Base-by-base conservation (phyloP, 2,888 invertebrate genomes). In the Tetranychus truncatus region DNA sequence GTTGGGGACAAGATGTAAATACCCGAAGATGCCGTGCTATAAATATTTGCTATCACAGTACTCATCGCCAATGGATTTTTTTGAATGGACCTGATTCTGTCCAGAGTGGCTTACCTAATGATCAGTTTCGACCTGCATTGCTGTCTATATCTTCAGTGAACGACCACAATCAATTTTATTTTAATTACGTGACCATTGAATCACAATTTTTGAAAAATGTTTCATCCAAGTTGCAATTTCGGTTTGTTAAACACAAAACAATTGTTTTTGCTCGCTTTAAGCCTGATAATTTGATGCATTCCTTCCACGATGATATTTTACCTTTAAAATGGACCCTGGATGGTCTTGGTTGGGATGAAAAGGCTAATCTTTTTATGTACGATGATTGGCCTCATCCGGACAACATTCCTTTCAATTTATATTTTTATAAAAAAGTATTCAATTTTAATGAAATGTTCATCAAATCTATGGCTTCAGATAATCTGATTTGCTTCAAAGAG, bases 211-310 rank as follows among this genome's bases (percentile, higher is more conserved):
- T 46, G 4, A 6, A 74, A 11, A 66, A 72, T n/a, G 66, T 73
- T 20, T 46, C 74, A 34, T 66, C 71, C 4, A 44, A 67, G 9
- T 72, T 69, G 34, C 66, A 77, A n/a, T 80, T 81, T 74, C 77
- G 77, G 18, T 76, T 81, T 75, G 46, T 81, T 9, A 72, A 77
- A 7, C 78, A 79, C 11, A 78, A 77, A 21, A 80, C 80, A 55
- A 78, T 84, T 55, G 76, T 84, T 6, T 78, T 84, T 24, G 80
- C 80, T 72, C 80, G 85, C 11, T 85, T 85, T 78, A 84, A 85
- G 78, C 83, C 84, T 3, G 84, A 84, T 78, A 85, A 85, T 79
- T 79, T 85, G n/a, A 85, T 85, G 85, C 85, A 85, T 81, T 83
- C 84, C 9, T 79, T 85, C 67, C 85, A 85, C 80, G 85, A 85